Conservation (phyloP, 2,113 vertebrate species). For the Bostrychus sinensis region DNA sequence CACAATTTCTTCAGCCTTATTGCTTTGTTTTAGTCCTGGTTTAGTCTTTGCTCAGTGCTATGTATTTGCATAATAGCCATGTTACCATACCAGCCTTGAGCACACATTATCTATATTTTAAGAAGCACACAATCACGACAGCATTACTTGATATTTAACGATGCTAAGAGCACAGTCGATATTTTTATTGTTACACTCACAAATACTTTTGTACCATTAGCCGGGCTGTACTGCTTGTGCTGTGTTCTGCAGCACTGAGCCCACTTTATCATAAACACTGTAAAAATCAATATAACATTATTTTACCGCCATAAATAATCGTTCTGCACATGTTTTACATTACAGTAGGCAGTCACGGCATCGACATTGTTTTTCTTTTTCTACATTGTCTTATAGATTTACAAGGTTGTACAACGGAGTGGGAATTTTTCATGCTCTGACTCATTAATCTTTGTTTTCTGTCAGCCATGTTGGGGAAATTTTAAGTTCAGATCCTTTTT, state of each 20-base stretch:
- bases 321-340: constrained; percentile 1
- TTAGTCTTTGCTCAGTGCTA: no score
- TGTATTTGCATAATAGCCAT: no score
- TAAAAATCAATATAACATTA: constrained; percentile 16
- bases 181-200: no score
- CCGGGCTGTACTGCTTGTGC: constrained; percentile 7
- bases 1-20: no score
- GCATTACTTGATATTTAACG: background rate
- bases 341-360: background rate
- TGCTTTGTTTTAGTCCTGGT: background rate
- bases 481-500: constrained; percentile 4
- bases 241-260: background rate
- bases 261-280: constrained; percentile 4
- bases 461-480: background rate
- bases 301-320: constrained; percentile 9
- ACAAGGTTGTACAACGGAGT: background rate
- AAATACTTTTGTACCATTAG: background rate
- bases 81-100: no score
- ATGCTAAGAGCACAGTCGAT: background rate
- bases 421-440: background rate
- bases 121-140: no score
- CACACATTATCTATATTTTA: no score
- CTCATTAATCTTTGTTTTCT: background rate
- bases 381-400: background rate
- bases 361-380: background rate